phyloP scores from a whole-genome alignment of 2,113 vertebrate species.

The Macheiramphus alcinus region DNA sequence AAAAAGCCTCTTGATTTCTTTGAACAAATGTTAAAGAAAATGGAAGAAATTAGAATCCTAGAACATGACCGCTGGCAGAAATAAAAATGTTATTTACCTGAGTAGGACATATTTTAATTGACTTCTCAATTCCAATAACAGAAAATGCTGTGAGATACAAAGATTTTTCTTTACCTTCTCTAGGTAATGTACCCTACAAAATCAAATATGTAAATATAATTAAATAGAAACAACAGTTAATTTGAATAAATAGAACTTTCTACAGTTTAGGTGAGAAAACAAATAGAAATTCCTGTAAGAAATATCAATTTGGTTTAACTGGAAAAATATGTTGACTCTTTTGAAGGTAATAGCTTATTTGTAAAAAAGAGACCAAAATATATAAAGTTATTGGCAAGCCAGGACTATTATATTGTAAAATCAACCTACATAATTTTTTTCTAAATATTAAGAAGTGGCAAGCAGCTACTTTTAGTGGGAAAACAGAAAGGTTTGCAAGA shows the following conservation, averaged over 20 bases:
- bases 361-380: not conserved
- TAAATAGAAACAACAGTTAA: not conserved
- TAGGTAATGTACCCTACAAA: constrained; percentile 69
- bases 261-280: not conserved
- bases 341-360: not conserved
- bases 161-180: constrained; percentile 66
- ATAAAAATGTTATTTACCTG: constrained; percentile 61
- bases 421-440: not conserved
- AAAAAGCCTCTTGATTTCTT: not conserved
- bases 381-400: not conserved
- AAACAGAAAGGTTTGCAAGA: not conserved
- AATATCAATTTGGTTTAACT: not conserved
- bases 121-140: constrained; percentile 80
- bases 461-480: not conserved
- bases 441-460: not conserved
- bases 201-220: not conserved
- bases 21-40: not conserved
- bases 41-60: not conserved
- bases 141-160: constrained; percentile 87
- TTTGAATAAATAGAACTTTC: not conserved
- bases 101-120: constrained; percentile 70
- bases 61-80: not conserved
- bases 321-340: not conserved
- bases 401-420: not conserved
- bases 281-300: not conserved